A percentile compares a stretch with the other conserved stretches of the same genome.
phyloP scores from a whole-genome alignment of 2,888 invertebrate species.

The Philereme vetulata region DNA sequence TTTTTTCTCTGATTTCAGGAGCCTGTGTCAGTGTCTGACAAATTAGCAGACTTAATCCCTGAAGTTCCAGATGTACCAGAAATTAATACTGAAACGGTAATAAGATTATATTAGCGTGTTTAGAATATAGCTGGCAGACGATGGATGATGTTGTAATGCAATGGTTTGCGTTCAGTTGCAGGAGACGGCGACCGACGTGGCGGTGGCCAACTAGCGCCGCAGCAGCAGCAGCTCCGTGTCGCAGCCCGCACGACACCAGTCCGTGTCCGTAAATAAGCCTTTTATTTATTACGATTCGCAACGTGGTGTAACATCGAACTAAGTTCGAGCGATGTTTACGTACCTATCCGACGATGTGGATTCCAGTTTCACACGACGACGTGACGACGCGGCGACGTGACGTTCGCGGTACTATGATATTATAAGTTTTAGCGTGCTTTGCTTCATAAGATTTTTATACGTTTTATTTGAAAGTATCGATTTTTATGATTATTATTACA shows the following conservation, averaged over 20 bases:
- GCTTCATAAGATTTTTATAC: slow-evolving; percentile 83
- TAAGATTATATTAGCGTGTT: background rate
- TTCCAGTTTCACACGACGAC: slow-evolving; percentile 72
- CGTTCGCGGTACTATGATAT: slow-evolving; percentile 71
- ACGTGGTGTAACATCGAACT: slow-evolving; percentile 75
- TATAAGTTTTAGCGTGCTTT: slow-evolving; percentile 83
- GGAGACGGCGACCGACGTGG: slow-evolving; percentile 66
- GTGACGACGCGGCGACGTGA: slow-evolving; percentile 54
- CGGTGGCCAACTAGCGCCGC: slow-evolving; percentile 59
- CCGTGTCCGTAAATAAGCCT: slow-evolving; percentile 67
- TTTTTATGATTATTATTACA: slow-evolving; percentile 76
- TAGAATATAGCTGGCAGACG: background rate
- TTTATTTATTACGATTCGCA: slow-evolving; percentile 77
- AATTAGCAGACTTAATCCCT: slow-evolving; percentile 73
- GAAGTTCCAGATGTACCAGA: slow-evolving; percentile 74
- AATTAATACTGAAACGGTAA: slow-evolving; percentile 71
- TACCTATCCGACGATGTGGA: slow-evolving; percentile 68
- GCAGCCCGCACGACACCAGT: slow-evolving; percentile 45
- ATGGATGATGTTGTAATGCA: background rate
- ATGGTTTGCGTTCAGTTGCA: slow-evolving; percentile 45
- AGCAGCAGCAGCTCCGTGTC: slow-evolving; percentile 36
- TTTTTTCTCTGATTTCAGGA: slow-evolving; percentile 60
- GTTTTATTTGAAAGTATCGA: slow-evolving; percentile 80
- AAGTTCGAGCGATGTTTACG: slow-evolving; percentile 72
- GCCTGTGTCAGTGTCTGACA: slow-evolving; percentile 61